Base-by-base conservation (phyloP, 2,113 vertebrate species). In the Clarias gariepinus region DNA sequence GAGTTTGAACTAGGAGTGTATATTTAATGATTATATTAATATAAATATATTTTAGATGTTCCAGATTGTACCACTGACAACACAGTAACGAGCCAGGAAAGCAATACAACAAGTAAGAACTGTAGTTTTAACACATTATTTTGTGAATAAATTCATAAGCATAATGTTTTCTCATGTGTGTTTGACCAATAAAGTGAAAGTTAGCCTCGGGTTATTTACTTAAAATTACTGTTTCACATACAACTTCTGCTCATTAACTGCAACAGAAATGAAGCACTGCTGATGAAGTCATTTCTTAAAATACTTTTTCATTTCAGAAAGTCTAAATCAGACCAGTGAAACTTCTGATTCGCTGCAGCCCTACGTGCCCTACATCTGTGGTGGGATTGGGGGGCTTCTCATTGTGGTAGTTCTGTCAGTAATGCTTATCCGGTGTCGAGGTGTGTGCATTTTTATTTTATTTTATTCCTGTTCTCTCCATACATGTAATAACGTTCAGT, bases 361-460 rank as follows among this genome's bases (percentile, higher is more conserved):
- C 0, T 93, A 92, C 19, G 0, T 92, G 7, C 47, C 47, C 47
- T 94, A 92, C 81, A n/a, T 85, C 55, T 89, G 76, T 63, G 82
- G 63, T 69, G 94, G 93, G 63, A 88, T 91, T 0, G 5, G 81
- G 10, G 78, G 36, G 5, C 74, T 94, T 33, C 1, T 91, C 69
- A 36, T 91, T 6, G 88, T 93, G 12, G 88, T 92, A 4, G 33
- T 87, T 36, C 33, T 93, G n/a, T 91, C 92, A 36, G 60, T 93
- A 12, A 52, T 88, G 15, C 63, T 91, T 53, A n/a, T 88, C 71
- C 18, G 9, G 64, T 91, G 73, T 85, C 4, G 63, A 85, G 89
- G 15, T 93, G 88, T 60, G 76, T 36, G n/a, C 55, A 21, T 28
- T 81, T 66, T 71, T 55, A 16, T 52, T 4, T 13, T 41, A 0